Evolutionary conservation across 2,888 invertebrate species (phyloP), one percentile per base, ranked within the genome.

Genomic region (Harmothoe impar): DNA sequence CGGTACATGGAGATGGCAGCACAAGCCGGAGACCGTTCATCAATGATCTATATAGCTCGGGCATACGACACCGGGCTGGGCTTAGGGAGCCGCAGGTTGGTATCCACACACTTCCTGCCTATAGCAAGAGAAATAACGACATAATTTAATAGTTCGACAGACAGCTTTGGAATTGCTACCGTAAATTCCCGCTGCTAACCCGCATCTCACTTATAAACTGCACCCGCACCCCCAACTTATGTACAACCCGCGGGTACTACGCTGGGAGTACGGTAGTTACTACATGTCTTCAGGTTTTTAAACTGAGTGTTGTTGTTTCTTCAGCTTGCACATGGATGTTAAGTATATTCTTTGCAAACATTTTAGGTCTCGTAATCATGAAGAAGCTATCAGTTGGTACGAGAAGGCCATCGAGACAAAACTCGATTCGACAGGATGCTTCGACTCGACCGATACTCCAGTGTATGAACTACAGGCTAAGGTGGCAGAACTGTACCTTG

Each of bases 21-120:
- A 20, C 95, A 96, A 35, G 95, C 96, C 91, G 96, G 96, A 5
- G 96, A 96, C 93, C 94, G 96, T 68, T 94, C 95, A 43, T 95
- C 96, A 1, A 96, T 96, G 96, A 94, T 97, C 7, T 96, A 95
- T 93, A 93, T 97, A 92, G 97, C 96, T 10, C 96, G 96, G 92
- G 96, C 96, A 29, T 96, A 95, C 93, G 96, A 97, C 92, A 96
- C 96, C 54, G 96, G 96, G 0, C 90, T 93, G 31, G 94, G 95
- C 77, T 94, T 96, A 1, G 96, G 96, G 52, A 93, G 92, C 35
- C 92, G 93, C 90, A 94, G 95, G 95, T 95, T 89, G 10, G 35
- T 77, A n/a, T n/a, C 54, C 86, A 91, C 51, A 62, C 23, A 25
- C 43, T 23, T 3, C 10, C 33, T 81, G 23, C 3, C 29, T 33